Evolutionary conservation across 2,113 vertebrate species (phyloP).

Genomic region (Ceyx melanurus): DNA sequence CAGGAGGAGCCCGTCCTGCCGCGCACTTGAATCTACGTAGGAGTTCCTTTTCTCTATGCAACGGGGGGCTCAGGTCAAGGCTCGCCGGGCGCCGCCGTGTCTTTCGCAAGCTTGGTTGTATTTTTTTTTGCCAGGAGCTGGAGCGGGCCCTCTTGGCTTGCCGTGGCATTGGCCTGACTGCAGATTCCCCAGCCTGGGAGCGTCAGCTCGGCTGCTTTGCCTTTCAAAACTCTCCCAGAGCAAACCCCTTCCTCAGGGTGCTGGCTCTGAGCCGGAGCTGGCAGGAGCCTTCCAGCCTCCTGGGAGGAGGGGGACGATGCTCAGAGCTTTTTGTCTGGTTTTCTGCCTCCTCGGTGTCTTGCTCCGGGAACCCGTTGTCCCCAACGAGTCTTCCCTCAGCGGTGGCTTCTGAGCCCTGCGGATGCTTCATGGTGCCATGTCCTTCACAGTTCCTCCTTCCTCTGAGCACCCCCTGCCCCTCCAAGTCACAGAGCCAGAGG

Average conservation of each 20-base stretch:
- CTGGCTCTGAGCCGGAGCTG: not conserved
- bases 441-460: not conserved
- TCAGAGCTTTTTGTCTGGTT: not conserved
- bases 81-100: not conserved
- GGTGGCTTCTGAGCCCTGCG: not conserved
- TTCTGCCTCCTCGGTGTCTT: not conserved
- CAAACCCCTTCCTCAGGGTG: not conserved
- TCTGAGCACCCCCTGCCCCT: not conserved
- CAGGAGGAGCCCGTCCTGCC: not conserved
- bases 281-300: not conserved
- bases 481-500: not conserved
- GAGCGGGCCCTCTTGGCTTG: not conserved
- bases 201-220: not conserved
- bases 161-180: not conserved
- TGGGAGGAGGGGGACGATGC: not conserved
- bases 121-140: not conserved
- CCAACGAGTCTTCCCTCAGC: not conserved
- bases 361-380: accelerated
- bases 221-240: not conserved
- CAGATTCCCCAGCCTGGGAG: not conserved
- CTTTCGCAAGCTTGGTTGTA: slow-evolving; percentile 1
- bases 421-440: not conserved
- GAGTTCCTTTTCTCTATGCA: slow-evolving; percentile 54
- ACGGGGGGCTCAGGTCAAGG: not conserved
- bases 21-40: not conserved